Conservation (phyloP, 1,140 invertebrate genomes). For the Pentalonia nigronervosa region DNA sequence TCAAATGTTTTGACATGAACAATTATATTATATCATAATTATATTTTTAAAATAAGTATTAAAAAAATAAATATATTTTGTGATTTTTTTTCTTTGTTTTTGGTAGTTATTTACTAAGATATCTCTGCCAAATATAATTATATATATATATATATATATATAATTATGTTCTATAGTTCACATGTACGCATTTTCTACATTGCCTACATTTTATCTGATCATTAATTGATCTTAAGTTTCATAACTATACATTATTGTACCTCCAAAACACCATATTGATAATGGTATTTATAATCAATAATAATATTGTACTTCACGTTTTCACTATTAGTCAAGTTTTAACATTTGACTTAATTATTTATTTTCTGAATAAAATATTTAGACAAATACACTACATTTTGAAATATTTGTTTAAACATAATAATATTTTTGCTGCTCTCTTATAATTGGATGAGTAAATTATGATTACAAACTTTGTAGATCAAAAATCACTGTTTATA, state of each 20-base stretch:
- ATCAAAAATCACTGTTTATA: no score
- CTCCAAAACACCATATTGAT: not conserved
- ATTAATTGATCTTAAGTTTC: not conserved
- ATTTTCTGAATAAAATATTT: not conserved
- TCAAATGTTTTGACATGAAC: slow-evolving; percentile 27
- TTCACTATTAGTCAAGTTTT: no score
- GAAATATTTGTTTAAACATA: no score
- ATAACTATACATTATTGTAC: not conserved
- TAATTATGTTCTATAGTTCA: not conserved
- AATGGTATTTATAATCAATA: not conserved
- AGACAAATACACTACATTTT: not conserved
- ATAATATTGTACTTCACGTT: no score
- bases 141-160: no score
- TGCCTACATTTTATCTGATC: not conserved
- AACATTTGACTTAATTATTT: not conserved
- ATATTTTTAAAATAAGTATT: slow-evolving; percentile 13
- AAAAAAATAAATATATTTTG: slow-evolving; percentile 16
- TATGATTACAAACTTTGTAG: no score
- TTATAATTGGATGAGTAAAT: not conserved
- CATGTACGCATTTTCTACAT: not conserved
- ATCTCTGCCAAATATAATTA: not conserved
- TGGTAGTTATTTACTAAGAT: not conserved
- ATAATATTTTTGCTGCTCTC: not conserved
- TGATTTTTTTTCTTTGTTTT: not conserved
- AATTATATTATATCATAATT: not conserved